Evolutionary conservation across 2,888 invertebrate species (phyloP).

Genomic region (Hydropsyche betteni): DNA sequence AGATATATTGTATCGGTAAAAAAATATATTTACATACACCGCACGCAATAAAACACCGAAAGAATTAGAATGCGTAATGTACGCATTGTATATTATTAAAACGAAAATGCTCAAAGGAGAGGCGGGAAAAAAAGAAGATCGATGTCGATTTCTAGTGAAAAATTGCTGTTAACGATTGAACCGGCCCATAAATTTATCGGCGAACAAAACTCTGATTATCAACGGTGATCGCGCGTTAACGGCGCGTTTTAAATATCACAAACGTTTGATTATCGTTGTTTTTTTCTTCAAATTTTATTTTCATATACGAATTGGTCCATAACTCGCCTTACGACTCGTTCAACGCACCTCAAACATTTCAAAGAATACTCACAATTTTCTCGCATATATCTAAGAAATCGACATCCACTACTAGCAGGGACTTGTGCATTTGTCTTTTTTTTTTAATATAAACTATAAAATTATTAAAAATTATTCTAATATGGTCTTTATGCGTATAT

Average conservation of each 20-base stretch:
- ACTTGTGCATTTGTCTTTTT: no score
- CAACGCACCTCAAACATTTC: no score
- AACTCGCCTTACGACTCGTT: no score
- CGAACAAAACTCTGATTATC: constrained; percentile 31
- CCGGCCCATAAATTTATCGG: constrained; percentile 30
- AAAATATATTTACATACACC: constrained; percentile 29
- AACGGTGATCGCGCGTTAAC: constrained; percentile 25
- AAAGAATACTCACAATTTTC: no score
- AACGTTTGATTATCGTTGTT: constrained; percentile 22
- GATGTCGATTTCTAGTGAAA: constrained; percentile 31
- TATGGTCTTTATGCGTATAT: no score
- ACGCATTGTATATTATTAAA: no score
- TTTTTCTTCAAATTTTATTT: constrained; percentile 3
- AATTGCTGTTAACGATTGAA: constrained; percentile 32
- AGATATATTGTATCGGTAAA: not conserved
- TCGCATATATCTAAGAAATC: no score
- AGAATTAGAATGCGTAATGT: constrained; percentile 21
- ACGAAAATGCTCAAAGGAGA: not conserved
- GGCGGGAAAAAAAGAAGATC: constrained; percentile 7
- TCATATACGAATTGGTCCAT: no score
- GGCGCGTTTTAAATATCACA: constrained; percentile 30
- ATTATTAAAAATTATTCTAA: no score
- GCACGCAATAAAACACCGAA: constrained; percentile 18
- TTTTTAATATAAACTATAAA: no score
- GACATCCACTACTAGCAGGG: no score